Evolutionary conservation across 2,888 invertebrate genomes (phyloP).

Genomic region (Drosophila helvetica): DNA sequence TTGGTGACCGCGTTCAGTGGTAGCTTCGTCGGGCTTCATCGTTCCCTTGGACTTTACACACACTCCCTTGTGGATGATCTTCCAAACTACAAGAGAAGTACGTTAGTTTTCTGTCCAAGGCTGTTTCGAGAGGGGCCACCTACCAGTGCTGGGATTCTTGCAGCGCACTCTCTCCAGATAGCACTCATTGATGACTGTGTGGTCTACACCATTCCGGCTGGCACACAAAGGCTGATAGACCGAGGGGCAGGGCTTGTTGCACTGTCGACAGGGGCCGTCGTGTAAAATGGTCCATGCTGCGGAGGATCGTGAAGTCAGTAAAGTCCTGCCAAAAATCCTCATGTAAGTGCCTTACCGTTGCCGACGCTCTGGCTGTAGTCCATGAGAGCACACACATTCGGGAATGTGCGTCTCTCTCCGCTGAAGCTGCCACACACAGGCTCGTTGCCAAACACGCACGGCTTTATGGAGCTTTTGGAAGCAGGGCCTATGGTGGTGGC

Average conservation of each 20-base stretch:
- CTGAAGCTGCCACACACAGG: conserved; percentile 68
- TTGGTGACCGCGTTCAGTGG: conserved; percentile 12
- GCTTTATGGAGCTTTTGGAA: not conserved
- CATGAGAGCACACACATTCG: conserved; percentile 71
- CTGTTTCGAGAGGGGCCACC: conserved; percentile 7
- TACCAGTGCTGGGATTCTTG: conserved; percentile 69
- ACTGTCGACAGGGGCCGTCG: conserved; percentile 64
- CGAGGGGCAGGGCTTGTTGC: conserved; percentile 62
- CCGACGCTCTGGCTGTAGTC: conserved; percentile 59
- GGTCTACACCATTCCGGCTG: conserved; percentile 64
- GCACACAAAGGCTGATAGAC: conserved; percentile 71
- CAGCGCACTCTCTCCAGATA: conserved; percentile 69
- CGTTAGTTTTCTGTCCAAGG: not conserved
- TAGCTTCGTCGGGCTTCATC: conserved; percentile 21
- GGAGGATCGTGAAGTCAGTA: conserved; percentile 9
- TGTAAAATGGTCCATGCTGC: conserved; percentile 74
- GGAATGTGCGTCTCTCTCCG: conserved; percentile 62
- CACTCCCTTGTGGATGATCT: conserved; percentile 58
- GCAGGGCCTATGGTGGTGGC: not conserved
- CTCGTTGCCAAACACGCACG: conserved; percentile 67
- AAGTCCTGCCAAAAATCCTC: not conserved
- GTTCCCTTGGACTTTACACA: conserved; percentile 44
- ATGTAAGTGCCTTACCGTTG: conserved; percentile 50
- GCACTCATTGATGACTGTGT: conserved; percentile 77
- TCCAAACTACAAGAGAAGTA: conserved; percentile 57